Evolutionary conservation across 2,888 invertebrate genomes (phyloP), one percentile per base, ranked within the genome.

Genomic region (Machimus rusticus): DNA sequence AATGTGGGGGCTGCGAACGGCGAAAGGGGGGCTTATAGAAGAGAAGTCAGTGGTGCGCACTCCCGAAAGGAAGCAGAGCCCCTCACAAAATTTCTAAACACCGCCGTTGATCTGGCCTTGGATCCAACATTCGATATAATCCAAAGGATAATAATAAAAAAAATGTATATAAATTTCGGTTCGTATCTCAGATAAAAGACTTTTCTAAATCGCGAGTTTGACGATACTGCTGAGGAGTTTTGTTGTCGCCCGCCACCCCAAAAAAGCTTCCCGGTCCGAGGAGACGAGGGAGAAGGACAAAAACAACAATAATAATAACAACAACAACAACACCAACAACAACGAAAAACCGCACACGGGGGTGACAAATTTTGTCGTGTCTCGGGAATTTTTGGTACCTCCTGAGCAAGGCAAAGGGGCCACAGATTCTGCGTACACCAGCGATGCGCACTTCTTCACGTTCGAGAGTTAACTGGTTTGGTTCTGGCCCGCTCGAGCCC

Each of bases 361-460:
- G 39, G 28, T 37, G 55, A 46, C 77, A 31, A 77, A 31, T 39
- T 39, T 86, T 46, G 31, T 86, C 85, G 85, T 85, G 28, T 74
- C 19, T n/a, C n/a, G n/a, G n/a, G 74, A 28, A 1, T 28, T 16
- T 85, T 14, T 12, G n/a, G n/a, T 85, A 6, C 9, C 16, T 19
- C 85, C 85, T 43, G 74, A 74, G 74, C 85, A 34, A 34, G 34
- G 34, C 34, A 14, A 39, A 43, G 43, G 85, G 74, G 85, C 46
- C 74, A 88, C 87, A 89, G 89, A 88, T 89, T 90, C 88, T 89
- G 90, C 90, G 91, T 91, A 90, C 90, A 89, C 66, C 87, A 88
- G 88, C 91, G 91, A 91, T 91, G 91, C 92, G 91, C 91, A 91
- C 91, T 91, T 91, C 90, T 90, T 91, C 91, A 92, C 92, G 92